A percentile compares a stretch with the other conserved stretches of the same genome.
Evolutionary conservation across 2,888 invertebrate species (phyloP).

Genomic region (Quadroppia sp.): DNA sequence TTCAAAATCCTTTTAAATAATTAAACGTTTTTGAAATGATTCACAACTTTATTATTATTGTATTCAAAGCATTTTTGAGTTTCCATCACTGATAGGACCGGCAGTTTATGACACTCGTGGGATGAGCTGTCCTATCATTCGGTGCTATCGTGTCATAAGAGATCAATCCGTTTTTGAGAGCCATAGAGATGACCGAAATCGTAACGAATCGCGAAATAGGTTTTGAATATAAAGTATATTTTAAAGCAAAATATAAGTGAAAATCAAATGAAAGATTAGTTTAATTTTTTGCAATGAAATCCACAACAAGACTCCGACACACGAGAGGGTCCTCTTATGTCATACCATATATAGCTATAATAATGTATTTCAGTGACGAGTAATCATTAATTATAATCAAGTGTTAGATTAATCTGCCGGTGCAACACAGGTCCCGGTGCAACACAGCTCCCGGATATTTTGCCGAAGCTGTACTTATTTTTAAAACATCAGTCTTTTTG

Average conservation of each 20-base stretch:
- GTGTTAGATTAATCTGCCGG: not conserved
- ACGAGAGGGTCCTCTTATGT: not conserved
- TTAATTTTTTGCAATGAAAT: not conserved
- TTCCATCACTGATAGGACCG: not conserved
- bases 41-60: not conserved
- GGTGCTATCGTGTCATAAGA: slow-evolving; percentile 11
- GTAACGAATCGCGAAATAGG: not conserved
- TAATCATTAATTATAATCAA: slow-evolving; percentile 21
- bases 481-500: too few species aligned
- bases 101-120: slow-evolving; percentile 22
- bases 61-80: not conserved
- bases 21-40: slow-evolving; percentile 7
- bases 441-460: too few species aligned
- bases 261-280: not conserved
- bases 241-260: slow-evolving; percentile 12
- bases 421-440: too few species aligned
- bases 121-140: slow-evolving; percentile 1
- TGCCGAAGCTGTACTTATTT: too few species aligned
- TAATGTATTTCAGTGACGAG: not conserved
- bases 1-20: slow-evolving; percentile 32
- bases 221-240: slow-evolving; percentile 3
- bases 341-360: not conserved
- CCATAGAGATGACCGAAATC: not conserved
- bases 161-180: not conserved
- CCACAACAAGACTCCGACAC: not conserved